Evolutionary conservation across 2,888 invertebrate genomes (phyloP), one percentile per base, ranked within the genome.

Genomic region (Scaptomyza parva): DNA sequence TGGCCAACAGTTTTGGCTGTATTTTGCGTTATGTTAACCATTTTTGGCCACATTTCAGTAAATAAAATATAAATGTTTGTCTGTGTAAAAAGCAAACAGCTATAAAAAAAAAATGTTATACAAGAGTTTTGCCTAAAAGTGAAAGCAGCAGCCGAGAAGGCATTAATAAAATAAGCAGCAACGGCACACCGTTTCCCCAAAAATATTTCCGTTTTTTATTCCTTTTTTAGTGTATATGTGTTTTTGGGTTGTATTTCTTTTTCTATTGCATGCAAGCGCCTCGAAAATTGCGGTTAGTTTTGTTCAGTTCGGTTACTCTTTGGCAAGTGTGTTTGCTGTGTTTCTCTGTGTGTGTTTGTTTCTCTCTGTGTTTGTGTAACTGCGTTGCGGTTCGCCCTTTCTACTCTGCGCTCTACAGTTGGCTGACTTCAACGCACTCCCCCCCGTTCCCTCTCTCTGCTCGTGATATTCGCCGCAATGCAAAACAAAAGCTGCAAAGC

Each of bases 221-320:
- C 33, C 20, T 18, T 39, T 24, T 53, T 22, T 37, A 28, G 22
- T 28, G 35, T 41, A 39, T 14, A 45, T 54, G n/a, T 2, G n/a
- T 26, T 53, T 44, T 20, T 17, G 26, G 2, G 28, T 9, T 30
- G 12, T 53, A 47, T 35, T 50, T 30, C 60, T 73, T 68, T 69
- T 70, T 78, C 65, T 75, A 72, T 85, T 52, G 68, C 87, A 71
- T 73, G 88, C 76, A 75, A 87, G 83, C 88, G 81, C 88, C 88
- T 83, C 88, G 84, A 86, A 84, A 88, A 86, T 88, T 88, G 86
- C 78, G 86, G 86, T 86, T 87, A 86, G 80, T 71, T 82, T 85
- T 69, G 61, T 72, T 66, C 59, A 67, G 37, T 37, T 37, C 9
- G 37, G 61, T 58, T 62, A 40, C 47, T 35, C 62, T 44, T 37